phyloP scores from a whole-genome alignment of 2,797 vertebrate genomes.

The Simalia tracyae region DNA sequence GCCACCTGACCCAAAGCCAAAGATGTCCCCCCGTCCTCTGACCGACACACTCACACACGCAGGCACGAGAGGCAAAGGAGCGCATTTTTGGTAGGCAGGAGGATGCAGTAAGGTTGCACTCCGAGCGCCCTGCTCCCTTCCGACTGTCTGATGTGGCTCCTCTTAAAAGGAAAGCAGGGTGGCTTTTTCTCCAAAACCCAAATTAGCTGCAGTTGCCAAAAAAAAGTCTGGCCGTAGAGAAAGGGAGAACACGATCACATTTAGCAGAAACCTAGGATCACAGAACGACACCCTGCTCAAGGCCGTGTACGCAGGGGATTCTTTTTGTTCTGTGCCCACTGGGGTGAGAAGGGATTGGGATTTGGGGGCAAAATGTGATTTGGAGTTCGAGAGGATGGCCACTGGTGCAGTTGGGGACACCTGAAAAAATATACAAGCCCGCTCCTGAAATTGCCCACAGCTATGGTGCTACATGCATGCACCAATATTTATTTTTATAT shows the following conservation, averaged over 20 bases:
- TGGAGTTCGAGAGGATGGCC: neutral
- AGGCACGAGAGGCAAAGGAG: neutral
- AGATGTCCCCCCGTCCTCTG: fast-evolving
- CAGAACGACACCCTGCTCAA: neutral
- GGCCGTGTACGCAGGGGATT: neutral
- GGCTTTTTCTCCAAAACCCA: too few relatives aligned
- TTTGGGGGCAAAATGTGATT: neutral
- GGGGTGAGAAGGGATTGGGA: neutral
- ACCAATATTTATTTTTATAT: too few relatives aligned
- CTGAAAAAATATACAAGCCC: neutral
- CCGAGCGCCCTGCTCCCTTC: too few relatives aligned
- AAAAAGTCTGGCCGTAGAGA: too few relatives aligned
- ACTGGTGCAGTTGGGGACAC: too few relatives aligned
- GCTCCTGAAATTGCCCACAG: neutral
- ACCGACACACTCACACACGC: too few relatives aligned
- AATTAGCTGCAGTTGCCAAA: too few relatives aligned
- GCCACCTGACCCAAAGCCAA: neutral
- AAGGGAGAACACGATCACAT: neutral
- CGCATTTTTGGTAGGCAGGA: neutral
- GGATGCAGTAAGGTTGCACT: neutral
- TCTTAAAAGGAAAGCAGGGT: neutral
- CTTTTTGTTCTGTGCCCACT: neutral
- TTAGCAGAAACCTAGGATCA: neutral
- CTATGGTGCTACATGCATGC: neutral
- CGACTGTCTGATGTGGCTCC: too few relatives aligned